phyloP scores from a whole-genome alignment of 2,113 vertebrate genomes.

The Eretmochelys imbricata region DNA sequence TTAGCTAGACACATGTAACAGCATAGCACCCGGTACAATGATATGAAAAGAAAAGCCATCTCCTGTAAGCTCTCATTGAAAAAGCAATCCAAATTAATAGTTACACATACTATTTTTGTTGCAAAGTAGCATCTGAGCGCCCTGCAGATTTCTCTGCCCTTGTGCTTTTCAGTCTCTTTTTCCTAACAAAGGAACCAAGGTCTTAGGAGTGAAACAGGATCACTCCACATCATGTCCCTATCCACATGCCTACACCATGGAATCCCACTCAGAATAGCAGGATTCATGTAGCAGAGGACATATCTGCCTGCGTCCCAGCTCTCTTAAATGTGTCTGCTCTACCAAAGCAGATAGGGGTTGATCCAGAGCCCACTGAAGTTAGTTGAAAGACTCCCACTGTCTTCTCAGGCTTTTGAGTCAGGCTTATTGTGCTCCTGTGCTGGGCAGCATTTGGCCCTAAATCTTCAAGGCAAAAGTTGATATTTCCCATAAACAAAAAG shows the following conservation, averaged over 20 bases:
- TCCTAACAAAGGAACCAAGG: background rate
- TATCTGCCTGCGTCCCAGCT: rapidly evolving
- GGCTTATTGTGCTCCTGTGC: background rate
- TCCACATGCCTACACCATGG: background rate
- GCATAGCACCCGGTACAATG: background rate
- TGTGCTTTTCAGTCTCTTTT: background rate
- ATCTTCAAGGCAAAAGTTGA: background rate
- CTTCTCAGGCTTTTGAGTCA: background rate
- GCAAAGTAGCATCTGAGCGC: background rate
- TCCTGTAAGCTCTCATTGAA: conserved; percentile 4
- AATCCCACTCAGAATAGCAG: background rate
- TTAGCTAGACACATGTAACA: background rate
- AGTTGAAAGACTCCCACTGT: background rate
- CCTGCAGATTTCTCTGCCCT: background rate
- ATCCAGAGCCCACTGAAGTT: background rate
- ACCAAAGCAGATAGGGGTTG: background rate
- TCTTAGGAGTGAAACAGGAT: background rate
- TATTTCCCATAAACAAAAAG: background rate
- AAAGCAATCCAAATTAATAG: background rate
- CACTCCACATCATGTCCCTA: background rate
- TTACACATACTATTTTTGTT: background rate
- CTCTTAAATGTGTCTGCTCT: background rate
- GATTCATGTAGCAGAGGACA: background rate
- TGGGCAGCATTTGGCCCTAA: background rate
- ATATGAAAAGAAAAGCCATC: background rate